Percentiles rank a stretch among this genome's conserved stretches.
These are phyloP conservation scores for Oithona nana DNA, from an alignment of 2,888 invertebrate genomes.

Conservation along the genomic window DNA sequence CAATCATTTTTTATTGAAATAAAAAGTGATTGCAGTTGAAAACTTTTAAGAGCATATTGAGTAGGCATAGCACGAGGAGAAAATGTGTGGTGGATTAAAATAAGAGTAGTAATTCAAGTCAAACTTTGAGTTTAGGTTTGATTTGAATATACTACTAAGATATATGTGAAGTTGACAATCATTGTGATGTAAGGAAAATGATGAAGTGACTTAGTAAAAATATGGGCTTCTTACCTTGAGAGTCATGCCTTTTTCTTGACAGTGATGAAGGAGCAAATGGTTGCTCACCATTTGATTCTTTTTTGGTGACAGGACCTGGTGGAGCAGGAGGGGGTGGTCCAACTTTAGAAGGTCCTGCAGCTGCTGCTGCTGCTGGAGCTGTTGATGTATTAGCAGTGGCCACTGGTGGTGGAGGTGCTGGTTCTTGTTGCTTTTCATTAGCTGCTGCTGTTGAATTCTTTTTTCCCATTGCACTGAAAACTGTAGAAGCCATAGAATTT, in stretches of 20 bases:
- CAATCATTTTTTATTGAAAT: no score
- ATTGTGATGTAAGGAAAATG: no score
- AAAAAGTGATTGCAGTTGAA: no score
- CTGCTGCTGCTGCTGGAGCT: neutral
- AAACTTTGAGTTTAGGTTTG: no score
- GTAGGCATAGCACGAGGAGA: no score
- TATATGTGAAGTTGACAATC: no score
- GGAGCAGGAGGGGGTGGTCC: neutral
- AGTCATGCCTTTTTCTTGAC: constrained; percentile 7
- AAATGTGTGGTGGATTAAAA: no score
- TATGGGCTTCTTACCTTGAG: constrained; percentile 16
- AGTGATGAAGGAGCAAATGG: neutral
- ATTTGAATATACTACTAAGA: no score
- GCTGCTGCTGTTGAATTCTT: neutral
- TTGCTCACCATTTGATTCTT: neutral
- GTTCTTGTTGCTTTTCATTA: neutral
- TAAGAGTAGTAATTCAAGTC: no score
- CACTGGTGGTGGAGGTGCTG: neutral
- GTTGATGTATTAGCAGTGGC: neutral
- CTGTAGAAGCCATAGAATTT: neutral
- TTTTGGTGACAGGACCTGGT: neutral
- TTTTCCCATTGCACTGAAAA: neutral
- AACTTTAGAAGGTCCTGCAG: neutral
- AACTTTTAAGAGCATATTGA: no score
- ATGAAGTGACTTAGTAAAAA: no score